Percentiles rank a stretch among this genome's conserved stretches.
phyloP scores from a whole-genome alignment of 1,140 invertebrate species.

The Psix sp. region DNA sequence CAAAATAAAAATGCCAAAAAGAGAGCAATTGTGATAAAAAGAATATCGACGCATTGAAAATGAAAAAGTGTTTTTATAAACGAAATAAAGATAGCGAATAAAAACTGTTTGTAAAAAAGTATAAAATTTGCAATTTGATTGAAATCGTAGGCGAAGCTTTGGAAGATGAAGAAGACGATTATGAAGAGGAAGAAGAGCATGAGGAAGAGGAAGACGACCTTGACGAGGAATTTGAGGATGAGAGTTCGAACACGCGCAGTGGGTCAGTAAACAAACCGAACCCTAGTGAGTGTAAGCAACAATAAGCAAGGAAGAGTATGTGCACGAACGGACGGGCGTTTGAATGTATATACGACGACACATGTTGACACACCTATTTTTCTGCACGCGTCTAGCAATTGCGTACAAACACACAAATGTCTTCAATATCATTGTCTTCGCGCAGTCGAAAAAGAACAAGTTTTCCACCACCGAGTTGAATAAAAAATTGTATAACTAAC shows the following conservation, averaged over 20 bases:
- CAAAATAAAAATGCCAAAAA: too few species aligned
- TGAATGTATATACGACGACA: constrained; percentile 34
- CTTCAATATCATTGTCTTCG: constrained; percentile 37
- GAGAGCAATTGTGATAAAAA: too few species aligned
- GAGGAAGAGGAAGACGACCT: constrained; percentile 72
- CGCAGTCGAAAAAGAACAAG: too few species aligned
- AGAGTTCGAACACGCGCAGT: constrained; percentile 66
- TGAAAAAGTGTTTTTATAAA: too few species aligned
- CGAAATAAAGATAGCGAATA: too few species aligned
- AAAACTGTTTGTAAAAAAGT: background rate
- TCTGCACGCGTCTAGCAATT: constrained; percentile 34
- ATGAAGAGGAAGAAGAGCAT: constrained; percentile 81
- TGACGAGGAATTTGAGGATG: constrained; percentile 73
- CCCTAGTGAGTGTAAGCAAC: constrained; percentile 76
- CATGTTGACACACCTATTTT: constrained; percentile 46
- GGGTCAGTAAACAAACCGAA: constrained; percentile 41
- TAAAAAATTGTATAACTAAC: constrained; percentile 1
- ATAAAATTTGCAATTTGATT: constrained; percentile 11
- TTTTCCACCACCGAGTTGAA: too few species aligned
- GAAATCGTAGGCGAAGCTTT: constrained; percentile 83
- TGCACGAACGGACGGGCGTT: constrained; percentile 4
- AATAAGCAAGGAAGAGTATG: too few species aligned
- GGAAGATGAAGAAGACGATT: constrained; percentile 86
- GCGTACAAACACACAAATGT: constrained; percentile 27
- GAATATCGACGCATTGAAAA: too few species aligned